A percentile compares a stretch with the other conserved stretches of the same genome.
Conservation (phyloP, 2,113 vertebrate genomes). For the Aviceda subcristata region DNA sequence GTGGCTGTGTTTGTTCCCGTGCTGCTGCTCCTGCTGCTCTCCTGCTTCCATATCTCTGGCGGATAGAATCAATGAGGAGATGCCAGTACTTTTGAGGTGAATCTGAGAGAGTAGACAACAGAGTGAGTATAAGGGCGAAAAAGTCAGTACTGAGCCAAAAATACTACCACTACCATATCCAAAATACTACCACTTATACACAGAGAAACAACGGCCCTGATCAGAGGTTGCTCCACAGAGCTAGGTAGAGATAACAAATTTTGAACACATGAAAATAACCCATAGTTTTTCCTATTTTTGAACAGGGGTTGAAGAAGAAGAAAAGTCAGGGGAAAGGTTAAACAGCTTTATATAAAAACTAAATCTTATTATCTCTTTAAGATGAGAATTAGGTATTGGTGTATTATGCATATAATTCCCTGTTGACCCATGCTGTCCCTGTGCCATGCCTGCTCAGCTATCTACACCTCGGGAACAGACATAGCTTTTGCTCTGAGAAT, state of each 20-base stretch:
- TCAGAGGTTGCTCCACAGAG: background rate
- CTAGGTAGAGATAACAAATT: background rate
- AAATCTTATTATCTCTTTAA: background rate
- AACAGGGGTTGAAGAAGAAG: background rate
- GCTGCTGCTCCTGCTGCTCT: background rate
- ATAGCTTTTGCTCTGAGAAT: background rate
- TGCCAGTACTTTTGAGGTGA: constrained; percentile 62
- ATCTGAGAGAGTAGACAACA: constrained; percentile 63
- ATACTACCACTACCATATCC: background rate
- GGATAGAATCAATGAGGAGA: constrained; percentile 34
- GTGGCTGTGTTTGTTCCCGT: background rate
- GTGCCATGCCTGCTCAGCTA: background rate
- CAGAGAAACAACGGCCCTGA: background rate
- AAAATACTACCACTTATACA: background rate
- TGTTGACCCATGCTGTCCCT: background rate
- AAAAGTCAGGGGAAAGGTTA: background rate
- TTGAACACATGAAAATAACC: background rate
- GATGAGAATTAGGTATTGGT: background rate
- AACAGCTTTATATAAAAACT: background rate
- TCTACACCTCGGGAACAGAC: background rate
- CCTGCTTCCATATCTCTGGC: constrained; percentile 43
- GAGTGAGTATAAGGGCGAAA: background rate
- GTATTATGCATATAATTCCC: background rate
- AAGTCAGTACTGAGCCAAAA: background rate
- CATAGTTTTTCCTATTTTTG: background rate